These are phyloP conservation scores for Zaprionus tsacasi DNA, from an alignment of 1,140 invertebrate species.

Conservation along the genomic window DNA sequence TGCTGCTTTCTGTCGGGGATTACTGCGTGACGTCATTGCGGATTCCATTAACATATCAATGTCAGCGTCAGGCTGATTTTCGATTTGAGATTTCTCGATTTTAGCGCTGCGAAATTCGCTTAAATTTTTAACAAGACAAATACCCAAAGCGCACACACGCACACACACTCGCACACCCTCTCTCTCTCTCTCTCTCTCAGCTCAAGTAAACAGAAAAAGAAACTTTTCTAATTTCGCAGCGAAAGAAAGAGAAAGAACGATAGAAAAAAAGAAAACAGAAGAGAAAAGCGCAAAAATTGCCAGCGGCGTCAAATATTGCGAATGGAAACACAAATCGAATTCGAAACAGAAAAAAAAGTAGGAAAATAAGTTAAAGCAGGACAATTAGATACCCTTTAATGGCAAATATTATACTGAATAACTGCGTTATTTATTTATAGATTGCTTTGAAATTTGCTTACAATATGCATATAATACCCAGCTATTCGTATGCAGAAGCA, in stretches of 20 bases:
- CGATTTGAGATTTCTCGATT: slow-evolving; percentile 32
- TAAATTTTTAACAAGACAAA: slow-evolving; percentile 82
- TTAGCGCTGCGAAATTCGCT: slow-evolving; percentile 69
- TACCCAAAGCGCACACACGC: slow-evolving; percentile 71
- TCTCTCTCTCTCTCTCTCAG: slow-evolving; percentile 4
- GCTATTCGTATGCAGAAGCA: too few relatives aligned
- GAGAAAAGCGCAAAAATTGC: slow-evolving; percentile 47
- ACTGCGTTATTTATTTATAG: too few relatives aligned
- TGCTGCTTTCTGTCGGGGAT: slow-evolving; percentile 53
- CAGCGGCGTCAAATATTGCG: slow-evolving; percentile 59
- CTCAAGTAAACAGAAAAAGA: slow-evolving; percentile 49
- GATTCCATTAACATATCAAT: slow-evolving; percentile 80
- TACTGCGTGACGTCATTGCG: slow-evolving; percentile 36
- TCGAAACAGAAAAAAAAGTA: slow-evolving; percentile 10
- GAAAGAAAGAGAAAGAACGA: slow-evolving; percentile 3
- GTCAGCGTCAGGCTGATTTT: slow-evolving; percentile 65
- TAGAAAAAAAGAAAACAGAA: not conserved
- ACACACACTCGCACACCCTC: not conserved
- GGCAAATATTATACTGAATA: too few relatives aligned
- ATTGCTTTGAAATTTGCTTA: too few relatives aligned
- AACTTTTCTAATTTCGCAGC: slow-evolving; percentile 79
- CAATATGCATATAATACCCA: too few relatives aligned
- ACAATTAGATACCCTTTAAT: too few relatives aligned
- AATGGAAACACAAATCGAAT: slow-evolving; percentile 48
- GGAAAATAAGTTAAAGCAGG: too few relatives aligned